Evolutionary conservation across 2,797 vertebrate genomes (phyloP).

Genomic region (Danionella dracula): DNA sequence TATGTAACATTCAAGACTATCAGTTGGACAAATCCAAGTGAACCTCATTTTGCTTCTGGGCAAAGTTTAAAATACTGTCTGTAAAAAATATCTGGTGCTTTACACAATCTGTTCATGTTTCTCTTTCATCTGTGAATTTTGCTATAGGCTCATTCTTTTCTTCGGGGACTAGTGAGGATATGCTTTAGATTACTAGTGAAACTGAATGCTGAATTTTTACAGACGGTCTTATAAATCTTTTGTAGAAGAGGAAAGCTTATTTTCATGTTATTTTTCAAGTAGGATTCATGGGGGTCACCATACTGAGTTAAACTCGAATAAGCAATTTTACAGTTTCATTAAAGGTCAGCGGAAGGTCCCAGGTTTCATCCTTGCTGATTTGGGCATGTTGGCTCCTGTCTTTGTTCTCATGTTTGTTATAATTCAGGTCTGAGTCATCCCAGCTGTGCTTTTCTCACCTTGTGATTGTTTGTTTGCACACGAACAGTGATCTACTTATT

Average conservation of each 20-base stretch:
- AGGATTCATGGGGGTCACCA: neutral
- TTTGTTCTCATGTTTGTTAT: neutral
- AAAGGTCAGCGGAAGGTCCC: slow-evolving; percentile 8
- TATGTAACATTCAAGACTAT: neutral
- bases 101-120: neutral
- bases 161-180: neutral
- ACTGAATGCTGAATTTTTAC: neutral
- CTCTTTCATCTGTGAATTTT: neutral
- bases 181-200: neutral
- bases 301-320: neutral
- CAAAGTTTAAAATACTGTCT: neutral
- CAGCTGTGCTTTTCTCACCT: neutral
- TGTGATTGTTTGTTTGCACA: slow-evolving; percentile 23
- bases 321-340: slow-evolving; percentile 9
- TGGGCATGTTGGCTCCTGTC: neutral
- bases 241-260: neutral
- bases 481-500: slow-evolving; percentile 13
- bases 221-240: neutral
- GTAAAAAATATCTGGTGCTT: neutral
- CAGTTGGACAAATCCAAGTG: no score
- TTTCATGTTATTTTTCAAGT: neutral
- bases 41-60: no score
- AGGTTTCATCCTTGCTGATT: slow-evolving; percentile 21
- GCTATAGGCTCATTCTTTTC: neutral
- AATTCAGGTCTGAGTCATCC: neutral